A percentile compares a stretch with the other conserved stretches of the same genome.
These are phyloP conservation scores for Molanna angustata DNA, from an alignment of 2,888 invertebrate species.

Conservation along the genomic window DNA sequence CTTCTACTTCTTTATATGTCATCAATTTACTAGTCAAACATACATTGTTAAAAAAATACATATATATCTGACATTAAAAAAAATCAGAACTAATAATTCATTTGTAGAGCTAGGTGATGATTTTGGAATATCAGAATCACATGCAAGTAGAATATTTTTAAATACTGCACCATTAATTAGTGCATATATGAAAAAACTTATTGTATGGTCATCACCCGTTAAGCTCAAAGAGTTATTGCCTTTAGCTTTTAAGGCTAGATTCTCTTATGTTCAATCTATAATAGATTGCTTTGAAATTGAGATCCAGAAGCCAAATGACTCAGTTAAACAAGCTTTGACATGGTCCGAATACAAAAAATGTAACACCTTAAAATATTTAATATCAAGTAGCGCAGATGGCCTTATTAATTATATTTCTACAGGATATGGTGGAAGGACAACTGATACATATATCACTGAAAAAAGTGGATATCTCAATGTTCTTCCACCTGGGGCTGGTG, in stretches of 20 bases:
- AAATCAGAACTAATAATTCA: too few relatives aligned
- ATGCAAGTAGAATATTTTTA: too few relatives aligned
- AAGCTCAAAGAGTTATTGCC: too few relatives aligned
- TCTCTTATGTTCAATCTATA: neutral
- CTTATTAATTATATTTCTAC: conserved; percentile 1
- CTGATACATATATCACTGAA: conserved; percentile 1
- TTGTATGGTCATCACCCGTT: too few relatives aligned
- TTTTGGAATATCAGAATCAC: too few relatives aligned
- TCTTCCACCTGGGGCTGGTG: conserved; percentile 12
- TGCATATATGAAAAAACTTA: too few relatives aligned
- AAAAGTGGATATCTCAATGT: conserved; percentile 1
- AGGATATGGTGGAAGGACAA: conserved; percentile 7
- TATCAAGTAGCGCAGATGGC: conserved; percentile 10
- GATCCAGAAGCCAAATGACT: conserved; percentile 1
- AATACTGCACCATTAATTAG: too few relatives aligned
- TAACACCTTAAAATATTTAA: conserved; percentile 9
- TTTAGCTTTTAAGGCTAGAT: conserved; percentile 3
- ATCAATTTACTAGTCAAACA: too few relatives aligned
- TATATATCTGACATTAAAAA: too few relatives aligned
- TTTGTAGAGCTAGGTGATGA: too few relatives aligned
- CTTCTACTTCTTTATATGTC: too few relatives aligned
- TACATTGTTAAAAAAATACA: too few relatives aligned
- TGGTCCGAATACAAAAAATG: conserved; percentile 12
- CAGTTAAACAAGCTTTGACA: conserved; percentile 1
- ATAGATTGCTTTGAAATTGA: conserved; percentile 5